Evolutionary conservation across 1,140 invertebrate genomes (phyloP).

Genomic region (Callitettix versicolor): DNA sequence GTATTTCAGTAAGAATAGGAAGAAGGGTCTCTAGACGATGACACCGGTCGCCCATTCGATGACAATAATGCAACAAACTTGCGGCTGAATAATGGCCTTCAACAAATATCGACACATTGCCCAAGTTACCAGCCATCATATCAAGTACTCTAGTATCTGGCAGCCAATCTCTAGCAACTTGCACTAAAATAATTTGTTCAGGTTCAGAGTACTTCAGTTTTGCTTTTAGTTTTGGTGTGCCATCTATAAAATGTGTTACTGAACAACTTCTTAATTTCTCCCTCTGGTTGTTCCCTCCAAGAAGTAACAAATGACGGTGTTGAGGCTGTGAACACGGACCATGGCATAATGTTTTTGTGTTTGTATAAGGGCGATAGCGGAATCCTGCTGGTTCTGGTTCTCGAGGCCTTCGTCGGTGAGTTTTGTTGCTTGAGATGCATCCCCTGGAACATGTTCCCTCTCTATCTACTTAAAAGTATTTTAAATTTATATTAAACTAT

Average conservation of each 20-base stretch:
- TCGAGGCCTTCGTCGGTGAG: neutral
- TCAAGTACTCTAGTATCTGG: conserved; percentile 16
- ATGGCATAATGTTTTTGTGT: conserved; percentile 6
- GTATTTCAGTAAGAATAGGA: conserved; percentile 19
- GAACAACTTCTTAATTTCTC: conserved; percentile 19
- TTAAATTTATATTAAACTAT: no score
- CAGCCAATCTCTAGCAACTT: conserved; percentile 15
- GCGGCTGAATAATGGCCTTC: conserved; percentile 9
- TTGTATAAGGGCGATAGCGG: conserved; percentile 10
- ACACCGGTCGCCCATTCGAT: conserved; percentile 12
- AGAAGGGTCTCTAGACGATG: conserved; percentile 11
- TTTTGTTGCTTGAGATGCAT: no score
- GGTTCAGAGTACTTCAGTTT: conserved; percentile 2
- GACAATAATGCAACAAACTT: conserved; percentile 13
- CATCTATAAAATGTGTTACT: conserved; percentile 3
- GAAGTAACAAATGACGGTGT: conserved; percentile 18
- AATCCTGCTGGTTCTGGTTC: conserved; percentile 8
- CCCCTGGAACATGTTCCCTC: no score
- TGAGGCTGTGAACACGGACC: neutral
- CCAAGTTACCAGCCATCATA: conserved; percentile 16
- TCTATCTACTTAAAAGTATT: no score
- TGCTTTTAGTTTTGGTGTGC: conserved; percentile 6
- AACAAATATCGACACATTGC: conserved; percentile 21
- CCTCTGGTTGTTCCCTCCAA: conserved; percentile 14
- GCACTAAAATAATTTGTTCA: conserved; percentile 14